Base-by-base conservation (phyloP, 2,888 invertebrate species). In the Neoascia interrupta region DNA sequence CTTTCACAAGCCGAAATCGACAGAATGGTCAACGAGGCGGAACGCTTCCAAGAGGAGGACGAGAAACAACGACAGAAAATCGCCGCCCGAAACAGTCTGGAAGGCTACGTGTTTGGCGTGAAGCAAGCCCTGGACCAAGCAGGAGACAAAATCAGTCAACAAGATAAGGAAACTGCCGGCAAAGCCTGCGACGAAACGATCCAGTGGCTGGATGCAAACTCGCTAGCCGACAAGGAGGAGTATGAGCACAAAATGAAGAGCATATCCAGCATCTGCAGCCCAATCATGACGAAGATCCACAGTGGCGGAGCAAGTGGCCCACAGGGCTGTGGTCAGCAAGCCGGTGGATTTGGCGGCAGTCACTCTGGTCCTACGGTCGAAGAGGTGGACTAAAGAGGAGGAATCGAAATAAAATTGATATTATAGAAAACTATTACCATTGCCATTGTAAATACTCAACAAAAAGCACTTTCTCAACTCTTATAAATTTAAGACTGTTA, bases 1-100 rank as follows among this genome's bases (percentile, higher is more conserved):
- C 89, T 95, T 51, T 93, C 93, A 18, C 93, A 94, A 85, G 92
- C 92, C 6, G 94, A 95, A 23, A 95, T 95, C 81, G 94, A 95
- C 76, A 89, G 92, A 69, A 94, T 94, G 94, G 87, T 94, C 37
- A 86, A 91, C 0, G 94, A 94, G 81, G 94, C 94, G 0, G 94
- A 94, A 84, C 90, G 88, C 37, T 94, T 93, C 88, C 91, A 91
- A 39, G 93, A 92, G 39, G 93, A 94, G 82, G 94, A 94, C 82
- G 92, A 92, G 58, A 90, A 91, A 83, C 93, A 93, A 84, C 88
- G 91, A 11, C 91, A 93, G 81, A 89, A 92, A 34, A 91, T 95
- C 5, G 85, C 91, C 0, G 91, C 93, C 5, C 91, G 93, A 73
- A 95, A 95, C 88, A 90, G 91, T 81, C 89, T 95, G 47, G 95